phyloP scores from a whole-genome alignment of 2,797 vertebrate genomes.

The Triplophysa bombifrons region DNA sequence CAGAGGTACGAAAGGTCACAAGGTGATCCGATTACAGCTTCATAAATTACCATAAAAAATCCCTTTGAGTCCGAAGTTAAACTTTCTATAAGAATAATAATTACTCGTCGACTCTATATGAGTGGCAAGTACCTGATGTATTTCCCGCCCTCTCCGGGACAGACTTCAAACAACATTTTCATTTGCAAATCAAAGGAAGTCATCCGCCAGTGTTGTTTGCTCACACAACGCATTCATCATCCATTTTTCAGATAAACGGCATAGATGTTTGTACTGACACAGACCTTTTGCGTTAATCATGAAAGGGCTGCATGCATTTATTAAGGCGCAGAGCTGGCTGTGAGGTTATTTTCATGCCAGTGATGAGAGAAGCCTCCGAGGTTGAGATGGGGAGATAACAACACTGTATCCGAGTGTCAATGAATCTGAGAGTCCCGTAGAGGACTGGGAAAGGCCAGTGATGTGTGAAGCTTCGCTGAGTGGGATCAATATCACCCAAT shows the following conservation, averaged over 20 bases:
- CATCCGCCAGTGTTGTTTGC: background rate
- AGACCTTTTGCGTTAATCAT: slow-evolving; percentile 33
- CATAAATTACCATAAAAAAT: background rate
- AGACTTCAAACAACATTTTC: slow-evolving; percentile 13
- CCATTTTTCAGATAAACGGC: background rate
- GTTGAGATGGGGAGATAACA: slow-evolving; percentile 1
- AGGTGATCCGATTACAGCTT: slow-evolving; percentile 10
- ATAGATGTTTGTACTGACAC: background rate
- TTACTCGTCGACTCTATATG: background rate
- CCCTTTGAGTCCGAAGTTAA: background rate
- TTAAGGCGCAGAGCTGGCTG: background rate
- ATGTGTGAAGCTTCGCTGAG: slow-evolving; percentile 64
- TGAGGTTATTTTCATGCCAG: background rate
- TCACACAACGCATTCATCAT: slow-evolving; percentile 21
- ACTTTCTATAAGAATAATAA: slow-evolving; percentile 10
- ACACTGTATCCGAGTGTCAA: slow-evolving; percentile 29
- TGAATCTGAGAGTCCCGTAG: background rate
- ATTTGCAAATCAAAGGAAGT: slow-evolving; percentile 10
- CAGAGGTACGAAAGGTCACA: background rate
- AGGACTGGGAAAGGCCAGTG: slow-evolving; percentile 61
- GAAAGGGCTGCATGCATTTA: slow-evolving; percentile 1
- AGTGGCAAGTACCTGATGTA: background rate
- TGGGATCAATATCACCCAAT: slow-evolving; percentile 73
- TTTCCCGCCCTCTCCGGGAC: background rate
- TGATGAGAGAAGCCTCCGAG: background rate